Conservation (phyloP, 2,797 vertebrate genomes). For the Nannoperca australis region DNA sequence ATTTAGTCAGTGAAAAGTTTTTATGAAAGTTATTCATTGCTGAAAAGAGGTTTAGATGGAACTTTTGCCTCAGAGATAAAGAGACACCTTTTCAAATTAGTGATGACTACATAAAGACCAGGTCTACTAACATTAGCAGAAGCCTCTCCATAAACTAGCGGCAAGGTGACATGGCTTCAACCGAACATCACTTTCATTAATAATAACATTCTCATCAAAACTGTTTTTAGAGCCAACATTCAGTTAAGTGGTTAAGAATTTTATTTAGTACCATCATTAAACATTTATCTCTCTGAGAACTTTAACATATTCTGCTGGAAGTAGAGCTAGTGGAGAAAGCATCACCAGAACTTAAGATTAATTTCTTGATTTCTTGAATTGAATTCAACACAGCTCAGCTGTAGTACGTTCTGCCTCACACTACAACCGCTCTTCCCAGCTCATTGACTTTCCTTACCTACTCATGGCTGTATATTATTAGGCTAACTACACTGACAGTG, state of each 20-base stretch:
- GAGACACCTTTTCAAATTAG: constrained; percentile 26
- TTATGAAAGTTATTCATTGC: constrained; percentile 30
- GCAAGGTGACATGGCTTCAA: background rate
- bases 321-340: background rate
- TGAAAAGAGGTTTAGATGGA: constrained; percentile 17
- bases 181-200: background rate
- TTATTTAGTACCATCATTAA: background rate
- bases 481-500: background rate
- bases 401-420: background rate
- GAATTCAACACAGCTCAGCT: background rate
- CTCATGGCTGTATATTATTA: constrained; percentile 24
- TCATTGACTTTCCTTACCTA: background rate
- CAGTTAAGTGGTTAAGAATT: background rate
- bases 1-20: constrained; percentile 30
- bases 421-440: background rate
- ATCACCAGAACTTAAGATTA: background rate
- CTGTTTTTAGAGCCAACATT: constrained; percentile 13
- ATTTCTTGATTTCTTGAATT: constrained; percentile 3
- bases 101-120: constrained; percentile 1
- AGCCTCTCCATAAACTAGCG: background rate
- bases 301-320: background rate
- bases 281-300: constrained; percentile 15
- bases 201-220: background rate
- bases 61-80: constrained; percentile 35
- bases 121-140: background rate